Evolutionary conservation across 2,113 vertebrate species (phyloP), one percentile per base, ranked within the genome.

Genomic region (Raja brachyura): DNA sequence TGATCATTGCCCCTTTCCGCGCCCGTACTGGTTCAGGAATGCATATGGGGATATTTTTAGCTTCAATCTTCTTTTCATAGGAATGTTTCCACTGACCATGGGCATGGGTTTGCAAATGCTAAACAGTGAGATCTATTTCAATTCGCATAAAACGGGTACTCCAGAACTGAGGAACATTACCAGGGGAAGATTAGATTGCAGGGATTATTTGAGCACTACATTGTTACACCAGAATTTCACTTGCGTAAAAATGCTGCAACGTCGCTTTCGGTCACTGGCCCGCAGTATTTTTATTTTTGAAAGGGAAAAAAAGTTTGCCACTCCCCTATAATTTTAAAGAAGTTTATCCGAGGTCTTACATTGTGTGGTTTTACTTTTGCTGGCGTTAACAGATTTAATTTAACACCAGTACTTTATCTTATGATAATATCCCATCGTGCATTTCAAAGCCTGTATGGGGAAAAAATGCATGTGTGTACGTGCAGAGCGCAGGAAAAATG

Each of bases 341-440:
- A 88, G 83, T 63, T 88, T 63, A 31, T 66, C 56, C 31, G 4
- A 16, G 25, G 28, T n/a, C 11, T 25, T 56, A 59, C 31, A 7
- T 88, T 33, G 14, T 88, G 59, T 88, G 28, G 28, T 63, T 18
- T 88, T 83, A 22, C 8, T 54, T 59, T 88, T 31, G 11, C 14
- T 5, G 28, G 4, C n/a, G 28, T 66, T 63, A 88, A 88, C 59
- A 88, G 56, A 61, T 28, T 88, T 63, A 83, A 83, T 83, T 88
- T 88, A 31, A 18, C n/a, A 88, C 1, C 59, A 63, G 61, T 88
- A 33, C 61, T 63, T 88, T 63, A 63, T 86, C 25, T 86, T 61
- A 16, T 88, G 59, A n/a, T 66, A 18, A 63, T 66, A 63, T 88
- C 83, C 83, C 59, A 88, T 88, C 14, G 83, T 88, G 28, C 83